Conservation (phyloP, 2,888 invertebrate genomes). For the Dasysyrphus albostriatus region DNA sequence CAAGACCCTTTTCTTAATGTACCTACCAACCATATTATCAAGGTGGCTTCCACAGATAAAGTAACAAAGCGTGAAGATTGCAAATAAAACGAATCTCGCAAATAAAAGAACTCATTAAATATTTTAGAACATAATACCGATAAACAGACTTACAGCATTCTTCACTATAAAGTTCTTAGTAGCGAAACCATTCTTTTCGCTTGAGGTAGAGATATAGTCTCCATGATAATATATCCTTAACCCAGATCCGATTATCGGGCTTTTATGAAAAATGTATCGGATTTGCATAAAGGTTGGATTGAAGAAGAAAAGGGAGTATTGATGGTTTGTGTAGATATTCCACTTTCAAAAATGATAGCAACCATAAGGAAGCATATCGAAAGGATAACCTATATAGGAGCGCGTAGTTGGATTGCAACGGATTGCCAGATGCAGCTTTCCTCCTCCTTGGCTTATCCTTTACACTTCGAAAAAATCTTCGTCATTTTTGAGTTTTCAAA, state of each 20-base stretch:
- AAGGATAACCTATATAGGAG: background rate
- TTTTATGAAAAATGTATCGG: conserved; percentile 8
- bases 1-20: background rate
- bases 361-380: background rate
- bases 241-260: background rate
- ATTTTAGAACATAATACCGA: conserved; percentile 6
- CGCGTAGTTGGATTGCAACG: background rate
- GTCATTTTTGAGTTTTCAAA: too few species aligned
- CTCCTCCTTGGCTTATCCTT: background rate
- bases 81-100: background rate
- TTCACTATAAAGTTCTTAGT: background rate
- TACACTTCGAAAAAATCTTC: background rate
- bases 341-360: background rate
- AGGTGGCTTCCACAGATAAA: conserved; percentile 15
- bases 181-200: background rate
- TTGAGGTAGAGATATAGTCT: background rate
- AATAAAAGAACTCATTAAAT: conserved; percentile 9
- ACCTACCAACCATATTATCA: conserved; percentile 2
- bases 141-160: background rate
- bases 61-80: conserved; percentile 5
- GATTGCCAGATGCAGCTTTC: background rate
- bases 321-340: background rate
- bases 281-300: background rate
- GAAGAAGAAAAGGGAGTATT: background rate
- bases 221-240: background rate